Evolutionary conservation across 2,888 invertebrate genomes (phyloP).

Genomic region (Scrobipalpa atriplicella): DNA sequence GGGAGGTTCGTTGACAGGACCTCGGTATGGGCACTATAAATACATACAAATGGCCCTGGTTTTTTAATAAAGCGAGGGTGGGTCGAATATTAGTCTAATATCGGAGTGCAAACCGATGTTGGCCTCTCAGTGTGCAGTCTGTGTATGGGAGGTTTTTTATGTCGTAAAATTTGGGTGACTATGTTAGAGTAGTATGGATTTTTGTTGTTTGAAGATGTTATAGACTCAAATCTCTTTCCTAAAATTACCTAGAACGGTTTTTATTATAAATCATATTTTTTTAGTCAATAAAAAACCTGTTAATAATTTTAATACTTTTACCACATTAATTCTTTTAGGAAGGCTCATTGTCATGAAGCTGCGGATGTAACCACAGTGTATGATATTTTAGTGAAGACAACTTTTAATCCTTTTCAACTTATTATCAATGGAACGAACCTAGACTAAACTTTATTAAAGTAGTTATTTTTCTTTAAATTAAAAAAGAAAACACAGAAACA

Average conservation of each 20-base stretch:
- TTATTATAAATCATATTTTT: no score
- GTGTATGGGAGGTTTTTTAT: conserved; percentile 63
- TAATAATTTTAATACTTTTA: no score
- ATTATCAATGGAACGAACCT: no score
- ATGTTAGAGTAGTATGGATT: conserved; percentile 47
- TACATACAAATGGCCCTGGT: conserved; percentile 79
- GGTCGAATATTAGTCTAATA: conserved; percentile 79
- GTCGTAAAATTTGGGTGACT: conserved; percentile 53
- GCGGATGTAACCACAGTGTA: no score
- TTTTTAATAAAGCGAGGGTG: conserved; percentile 80
- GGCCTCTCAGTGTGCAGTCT: conserved; percentile 62
- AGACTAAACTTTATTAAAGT: no score
- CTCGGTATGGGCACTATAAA: conserved; percentile 67
- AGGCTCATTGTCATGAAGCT: no score
- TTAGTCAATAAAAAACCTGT: no score
- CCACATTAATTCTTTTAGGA: no score
- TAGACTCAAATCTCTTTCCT: no score
- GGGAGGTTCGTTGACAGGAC: conserved; percentile 71
- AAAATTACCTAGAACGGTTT: no score
- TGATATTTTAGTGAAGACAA: no score
- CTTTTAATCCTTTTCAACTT: no score
- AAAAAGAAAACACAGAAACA: background rate
- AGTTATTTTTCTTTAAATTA: background rate
- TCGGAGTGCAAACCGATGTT: conserved; percentile 80
- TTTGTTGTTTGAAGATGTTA: background rate